A percentile compares a stretch with the other conserved stretches of the same genome.
Conservation (phyloP, 2,797 vertebrate species). For the Neoniphon sammara region DNA sequence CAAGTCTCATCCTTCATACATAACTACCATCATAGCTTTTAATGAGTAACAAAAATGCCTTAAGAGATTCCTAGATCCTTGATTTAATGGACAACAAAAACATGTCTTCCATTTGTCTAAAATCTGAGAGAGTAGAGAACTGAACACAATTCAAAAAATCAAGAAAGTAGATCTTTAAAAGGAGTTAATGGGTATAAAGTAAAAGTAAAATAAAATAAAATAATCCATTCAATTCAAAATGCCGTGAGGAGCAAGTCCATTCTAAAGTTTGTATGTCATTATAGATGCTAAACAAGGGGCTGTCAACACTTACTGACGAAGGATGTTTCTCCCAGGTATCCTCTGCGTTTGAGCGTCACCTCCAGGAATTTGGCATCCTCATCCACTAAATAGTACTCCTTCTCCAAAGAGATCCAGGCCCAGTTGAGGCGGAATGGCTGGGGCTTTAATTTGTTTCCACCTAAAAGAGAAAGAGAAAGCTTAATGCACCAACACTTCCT, state of each 20-base stretch:
- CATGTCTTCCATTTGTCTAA: no score
- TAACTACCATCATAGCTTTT: neutral
- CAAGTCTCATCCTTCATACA: constrained; percentile 15
- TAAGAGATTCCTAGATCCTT: neutral
- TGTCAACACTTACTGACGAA: constrained; percentile 87
- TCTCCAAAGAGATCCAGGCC: constrained; percentile 92
- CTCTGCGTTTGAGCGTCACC: constrained; percentile 85
- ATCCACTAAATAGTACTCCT: constrained; percentile 85
- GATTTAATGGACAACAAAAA: neutral
- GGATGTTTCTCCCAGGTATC: constrained; percentile 88
- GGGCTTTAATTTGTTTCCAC: constrained; percentile 85
- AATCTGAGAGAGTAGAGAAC: no score
- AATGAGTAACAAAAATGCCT: neutral
- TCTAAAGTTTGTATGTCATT: neutral
- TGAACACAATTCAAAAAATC: no score
- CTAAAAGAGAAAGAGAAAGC: constrained; percentile 71
- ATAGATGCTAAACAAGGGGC: neutral
- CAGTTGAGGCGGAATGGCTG: constrained; percentile 89
- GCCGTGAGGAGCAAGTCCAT: neutral
- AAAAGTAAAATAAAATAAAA: no score
- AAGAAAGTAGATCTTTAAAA: no score
- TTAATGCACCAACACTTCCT: constrained; percentile 19
- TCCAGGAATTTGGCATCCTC: constrained; percentile 87
- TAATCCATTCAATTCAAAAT: neutral
- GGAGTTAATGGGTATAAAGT: no score